These are phyloP conservation scores for Fulmarus glacialis DNA, from an alignment of 2,113 vertebrate genomes.

Conservation along the genomic window DNA sequence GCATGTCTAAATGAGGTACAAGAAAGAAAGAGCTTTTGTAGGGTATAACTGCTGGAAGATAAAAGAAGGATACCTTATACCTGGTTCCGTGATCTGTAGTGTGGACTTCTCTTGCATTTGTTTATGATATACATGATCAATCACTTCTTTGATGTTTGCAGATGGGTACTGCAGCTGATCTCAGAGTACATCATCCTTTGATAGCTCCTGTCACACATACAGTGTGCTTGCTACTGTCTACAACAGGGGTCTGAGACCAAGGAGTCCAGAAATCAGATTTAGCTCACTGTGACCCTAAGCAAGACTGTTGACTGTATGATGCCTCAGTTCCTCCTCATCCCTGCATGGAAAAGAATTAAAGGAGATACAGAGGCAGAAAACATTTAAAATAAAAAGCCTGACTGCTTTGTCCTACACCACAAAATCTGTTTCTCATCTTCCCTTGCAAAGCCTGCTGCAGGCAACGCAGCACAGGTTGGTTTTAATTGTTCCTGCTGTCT, in stretches of 20 bases:
- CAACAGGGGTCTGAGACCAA: background rate
- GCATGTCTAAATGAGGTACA: background rate
- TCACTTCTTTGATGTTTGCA: background rate
- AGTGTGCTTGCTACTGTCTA: background rate
- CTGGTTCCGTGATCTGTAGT: background rate
- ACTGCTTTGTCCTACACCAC: background rate
- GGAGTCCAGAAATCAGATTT: background rate
- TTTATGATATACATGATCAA: background rate
- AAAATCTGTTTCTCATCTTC: background rate
- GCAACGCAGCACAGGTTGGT: background rate
- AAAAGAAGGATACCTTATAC: background rate
- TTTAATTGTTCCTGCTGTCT: slow-evolving; percentile 42
- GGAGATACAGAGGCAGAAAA: background rate
- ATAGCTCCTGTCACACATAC: background rate
- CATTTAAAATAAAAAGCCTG: background rate
- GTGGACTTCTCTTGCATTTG: background rate
- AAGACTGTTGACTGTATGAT: background rate
- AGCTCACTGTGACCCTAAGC: background rate
- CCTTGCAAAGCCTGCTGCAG: background rate
- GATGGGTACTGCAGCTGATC: background rate
- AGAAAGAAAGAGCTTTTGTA: background rate
- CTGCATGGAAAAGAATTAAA: background rate
- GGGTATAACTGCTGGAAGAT: background rate
- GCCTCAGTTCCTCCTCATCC: background rate
- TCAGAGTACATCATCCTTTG: background rate